These are phyloP conservation scores for Gila orcuttii DNA, from an alignment of 2,113 vertebrate species.

Conservation along the genomic window DNA sequence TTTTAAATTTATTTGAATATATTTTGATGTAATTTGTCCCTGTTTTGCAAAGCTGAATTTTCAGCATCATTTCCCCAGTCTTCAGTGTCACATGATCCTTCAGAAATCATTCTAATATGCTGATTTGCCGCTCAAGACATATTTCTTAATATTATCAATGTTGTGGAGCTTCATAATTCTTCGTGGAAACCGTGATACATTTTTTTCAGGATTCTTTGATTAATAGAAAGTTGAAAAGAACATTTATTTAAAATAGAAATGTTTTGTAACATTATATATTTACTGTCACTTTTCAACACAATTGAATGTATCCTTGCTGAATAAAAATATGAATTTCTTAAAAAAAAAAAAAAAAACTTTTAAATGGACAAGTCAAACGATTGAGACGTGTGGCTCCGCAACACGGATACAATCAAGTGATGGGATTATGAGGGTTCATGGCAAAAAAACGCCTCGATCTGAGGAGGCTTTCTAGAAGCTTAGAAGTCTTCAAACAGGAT, in stretches of 20 bases:
- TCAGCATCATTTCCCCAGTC: background rate
- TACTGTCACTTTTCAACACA: background rate
- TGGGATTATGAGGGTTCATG: background rate
- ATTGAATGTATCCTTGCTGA: background rate
- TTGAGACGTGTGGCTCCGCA: background rate
- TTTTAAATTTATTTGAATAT: background rate
- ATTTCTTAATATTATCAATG: background rate
- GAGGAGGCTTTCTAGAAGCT: constrained; percentile 17
- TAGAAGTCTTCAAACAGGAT: constrained; percentile 8
- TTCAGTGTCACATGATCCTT: background rate
- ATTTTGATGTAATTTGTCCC: background rate
- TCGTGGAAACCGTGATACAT: background rate
- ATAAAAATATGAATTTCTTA: background rate
- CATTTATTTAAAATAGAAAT: background rate
- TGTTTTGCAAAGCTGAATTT: background rate
- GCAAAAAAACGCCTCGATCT: background rate
- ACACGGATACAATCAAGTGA: background rate
- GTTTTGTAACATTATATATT: background rate
- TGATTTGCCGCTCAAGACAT: background rate
- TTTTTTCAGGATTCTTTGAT: too few relatives aligned
- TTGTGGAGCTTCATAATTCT: background rate
- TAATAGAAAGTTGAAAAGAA: too few relatives aligned
- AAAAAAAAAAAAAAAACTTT: background rate
- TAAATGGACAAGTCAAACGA: background rate
- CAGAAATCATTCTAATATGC: background rate